Base-by-base conservation (phyloP, 2,113 vertebrate species). In the Hemibagrus wyckioides region DNA sequence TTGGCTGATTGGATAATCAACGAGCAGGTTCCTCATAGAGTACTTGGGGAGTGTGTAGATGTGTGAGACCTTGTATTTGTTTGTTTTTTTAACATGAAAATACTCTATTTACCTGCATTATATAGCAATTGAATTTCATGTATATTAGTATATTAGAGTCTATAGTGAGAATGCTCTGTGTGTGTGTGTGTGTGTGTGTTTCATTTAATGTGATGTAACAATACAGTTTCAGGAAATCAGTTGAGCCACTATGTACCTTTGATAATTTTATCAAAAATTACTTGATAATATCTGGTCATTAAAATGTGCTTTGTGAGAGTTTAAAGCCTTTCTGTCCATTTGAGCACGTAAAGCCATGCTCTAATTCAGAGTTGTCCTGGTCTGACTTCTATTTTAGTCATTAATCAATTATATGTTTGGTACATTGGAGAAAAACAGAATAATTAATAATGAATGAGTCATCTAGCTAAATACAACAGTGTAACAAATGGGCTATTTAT, bases 131-230 rank as follows among this genome's bases (percentile, higher is more conserved):
- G 2, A 5, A 85, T 39, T 63, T 79, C 33, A 80, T 82, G 23
- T 79, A 52, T 9, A 50, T n/a, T n/a, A n/a, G n/a, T n/a, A n/a
- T n/a, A n/a, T n/a, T 44, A 52, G 44, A 36, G 17, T 25, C 21
- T 39, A 59, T n/a, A 80, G 83, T 48, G 56, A 89, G 69, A 84
- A 79, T 79, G 85, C 79, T 61, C 80, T 80, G 77, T 89, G 56
- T 76, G 48, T 79, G 85, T 82, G 73, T 79, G 11, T 61, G 1
- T 28, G 9, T 61, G 25, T 48, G 44, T 7, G 6, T 48, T 48
- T 48, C 9, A 48, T 48, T 48, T 48, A n/a, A 28, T 30, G 25
- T 61, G 25, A n/a, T 61, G 9, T 61, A n/a, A 61, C n/a, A 28
- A 30, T 30, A n/a, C 61, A 30, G 13, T 33, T 23, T 67, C 63